Evolutionary conservation across 2,888 invertebrate species (phyloP), one percentile per base, ranked within the genome.

Genomic region (Noctua janthe): DNA sequence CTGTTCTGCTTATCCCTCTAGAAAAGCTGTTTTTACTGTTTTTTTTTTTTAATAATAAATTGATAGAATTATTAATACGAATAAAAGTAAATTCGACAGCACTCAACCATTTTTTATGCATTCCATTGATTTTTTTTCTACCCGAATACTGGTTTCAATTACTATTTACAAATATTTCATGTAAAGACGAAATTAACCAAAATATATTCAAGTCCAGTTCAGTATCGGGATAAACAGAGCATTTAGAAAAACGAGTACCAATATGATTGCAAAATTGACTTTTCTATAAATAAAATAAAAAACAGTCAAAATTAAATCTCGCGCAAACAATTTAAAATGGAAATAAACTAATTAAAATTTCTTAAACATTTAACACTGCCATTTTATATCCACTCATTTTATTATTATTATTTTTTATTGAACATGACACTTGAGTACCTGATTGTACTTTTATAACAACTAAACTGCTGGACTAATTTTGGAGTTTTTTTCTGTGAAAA

Each of bases 391-490:
- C 87, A 89, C 86, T 84, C 81, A 81, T 85, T 83, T 87, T 85
- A 67, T 77, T 78, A 84, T 84, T 86, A 88, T 86, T 86, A 80
- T 88, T 76, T 86, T 89, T 90, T 88, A 84, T 88, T 91, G 89
- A 93, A 92, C 90, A 91, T 92, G 91, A 93, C 92, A 94, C 92
- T 92, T 92, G 83, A 92, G 94, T 94, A 94, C 92, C 88, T 90
- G 93, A 94, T 91, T 93, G 94, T 94, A 95, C 93, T 93, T 92
- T 82, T 87, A 86, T 86, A 90, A 91, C 85, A 92, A 90, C 88
- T 93, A 92, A 87, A 76, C 76, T 80, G 76, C 82, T 82, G 85
- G 82, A 80, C 81, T 74, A 86, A 90, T 82, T 80, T 77, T 78
- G 83, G 71, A 54, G 77, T 49, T 85, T 35, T 49, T 39, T 35